Percentiles rank a stretch among this genome's conserved stretches.
Conservation (phyloP, 2,113 vertebrate genomes). For the Furnarius figulus region DNA sequence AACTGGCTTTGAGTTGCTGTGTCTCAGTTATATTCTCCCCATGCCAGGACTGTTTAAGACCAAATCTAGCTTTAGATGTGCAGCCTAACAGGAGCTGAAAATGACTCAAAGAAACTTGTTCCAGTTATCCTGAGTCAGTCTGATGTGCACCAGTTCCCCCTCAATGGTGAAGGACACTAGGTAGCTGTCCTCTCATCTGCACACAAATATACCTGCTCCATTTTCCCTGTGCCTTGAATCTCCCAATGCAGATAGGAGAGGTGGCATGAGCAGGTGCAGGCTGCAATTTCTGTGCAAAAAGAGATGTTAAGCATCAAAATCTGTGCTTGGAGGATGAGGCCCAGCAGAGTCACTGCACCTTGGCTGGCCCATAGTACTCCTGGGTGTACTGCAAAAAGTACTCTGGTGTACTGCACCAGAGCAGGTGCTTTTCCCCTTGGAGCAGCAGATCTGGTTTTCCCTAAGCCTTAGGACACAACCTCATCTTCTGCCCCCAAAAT, state of each 20-base stretch:
- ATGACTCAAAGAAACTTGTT: not conserved
- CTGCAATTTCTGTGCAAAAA: not conserved
- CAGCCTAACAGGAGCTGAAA: not conserved
- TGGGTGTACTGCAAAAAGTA: fast-evolving
- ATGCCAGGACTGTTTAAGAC: not conserved
- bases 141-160: not conserved
- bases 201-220: not conserved
- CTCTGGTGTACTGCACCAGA: too few relatives aligned
- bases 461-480: not conserved
- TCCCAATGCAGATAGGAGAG: not conserved
- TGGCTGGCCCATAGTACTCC: fast-evolving
- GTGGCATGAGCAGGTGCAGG: not conserved
- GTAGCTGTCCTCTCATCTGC: not conserved
- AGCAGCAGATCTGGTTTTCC: not conserved
- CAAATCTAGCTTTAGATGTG: not conserved
- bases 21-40: not conserved
- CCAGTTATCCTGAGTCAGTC: not conserved
- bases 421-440: not conserved
- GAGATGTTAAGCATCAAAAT: not conserved
- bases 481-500: not conserved
- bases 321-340: not conserved
- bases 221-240: not conserved
- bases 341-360: not conserved
- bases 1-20: not conserved
- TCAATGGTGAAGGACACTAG: not conserved